Evolutionary conservation across 92 coral and sea anemone genomes (phyloP), one percentile per base, ranked within the genome.

Genomic region (Diadumene lineata): DNA sequence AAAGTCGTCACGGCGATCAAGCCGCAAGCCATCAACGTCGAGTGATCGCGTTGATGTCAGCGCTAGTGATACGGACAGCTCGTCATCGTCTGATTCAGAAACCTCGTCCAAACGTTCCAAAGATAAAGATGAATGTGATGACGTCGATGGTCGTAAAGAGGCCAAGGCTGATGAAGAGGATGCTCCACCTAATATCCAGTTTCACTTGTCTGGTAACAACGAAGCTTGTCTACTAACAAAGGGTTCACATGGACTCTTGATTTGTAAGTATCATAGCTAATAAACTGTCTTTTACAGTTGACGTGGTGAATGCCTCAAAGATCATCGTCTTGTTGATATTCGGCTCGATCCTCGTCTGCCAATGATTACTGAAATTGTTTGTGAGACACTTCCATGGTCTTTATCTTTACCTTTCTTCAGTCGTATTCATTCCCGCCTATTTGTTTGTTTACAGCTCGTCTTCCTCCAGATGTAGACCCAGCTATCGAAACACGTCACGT

Each of bases 211-310:
- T 34, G 79, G 80, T 77, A 85, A 83, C 24, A 86, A 96, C 72
- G 99, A 96, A 57, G 99, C 99, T 2, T 96, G 99, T 84, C 87
- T 96, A 74, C 64, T 93, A 82, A 96, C 99, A 4, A 96, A 96
- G 70, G 99, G 99, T 29, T 92, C 99, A 17, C 99, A 96, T 67
- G 99, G 99, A 60, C 86, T 96, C 50, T 81, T 96, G 30, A 96
- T 96, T 44, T 96, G 99, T 96, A 76, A 92, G 99, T 89, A 13
- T 53, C 6, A 21, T 53, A 21, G 11, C 11, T 72, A 43, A n/a
- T n/a, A n/a, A n/a, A n/a, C n/a, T n/a, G n/a, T n/a, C n/a, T n/a
- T n/a, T n/a, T n/a, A n/a, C n/a, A n/a, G n/a, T n/a, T n/a, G n/a
- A n/a, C n/a, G n/a, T n/a, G n/a, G n/a, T n/a, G n/a, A n/a, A n/a